These are phyloP conservation scores for Ptychobarbus kaznakovi DNA, from an alignment of 2,797 vertebrate genomes.

Conservation along the genomic window DNA sequence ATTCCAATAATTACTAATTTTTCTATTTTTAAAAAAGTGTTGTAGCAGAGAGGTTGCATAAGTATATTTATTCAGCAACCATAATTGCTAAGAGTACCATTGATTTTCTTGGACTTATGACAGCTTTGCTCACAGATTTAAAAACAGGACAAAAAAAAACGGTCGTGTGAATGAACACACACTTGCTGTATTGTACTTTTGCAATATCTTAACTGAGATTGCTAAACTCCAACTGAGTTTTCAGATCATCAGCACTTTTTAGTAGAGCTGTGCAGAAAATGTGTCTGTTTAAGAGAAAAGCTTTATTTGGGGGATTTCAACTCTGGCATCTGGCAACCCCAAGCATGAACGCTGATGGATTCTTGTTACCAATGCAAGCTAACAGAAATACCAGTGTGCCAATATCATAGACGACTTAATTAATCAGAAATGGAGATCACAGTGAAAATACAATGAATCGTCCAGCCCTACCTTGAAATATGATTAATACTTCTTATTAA, in stretches of 20 bases:
- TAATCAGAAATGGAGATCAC: neutral
- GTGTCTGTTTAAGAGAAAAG: neutral
- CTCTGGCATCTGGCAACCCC: neutral
- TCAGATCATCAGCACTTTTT: neutral
- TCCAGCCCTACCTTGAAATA: neutral
- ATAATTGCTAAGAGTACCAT: neutral
- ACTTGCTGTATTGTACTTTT: neutral
- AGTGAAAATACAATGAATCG: neutral
- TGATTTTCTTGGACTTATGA: neutral
- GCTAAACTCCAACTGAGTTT: neutral
- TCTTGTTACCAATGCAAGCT: neutral
- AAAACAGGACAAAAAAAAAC: constrained; percentile 4
- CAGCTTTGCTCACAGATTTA: constrained; percentile 4
- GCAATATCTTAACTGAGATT: neutral
- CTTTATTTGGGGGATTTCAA: neutral
- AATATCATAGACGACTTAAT: neutral
- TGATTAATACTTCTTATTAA: neutral
- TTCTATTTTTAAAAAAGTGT: neutral
- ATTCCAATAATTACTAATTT: neutral
- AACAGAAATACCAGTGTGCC: neutral
- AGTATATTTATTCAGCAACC: neutral
- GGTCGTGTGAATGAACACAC: neutral
- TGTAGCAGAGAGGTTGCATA: neutral
- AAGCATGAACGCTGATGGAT: neutral
- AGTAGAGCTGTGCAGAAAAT: neutral